Evolutionary conservation across 2,888 invertebrate genomes (phyloP).

Genomic region (Neoaliturus tenellus): DNA sequence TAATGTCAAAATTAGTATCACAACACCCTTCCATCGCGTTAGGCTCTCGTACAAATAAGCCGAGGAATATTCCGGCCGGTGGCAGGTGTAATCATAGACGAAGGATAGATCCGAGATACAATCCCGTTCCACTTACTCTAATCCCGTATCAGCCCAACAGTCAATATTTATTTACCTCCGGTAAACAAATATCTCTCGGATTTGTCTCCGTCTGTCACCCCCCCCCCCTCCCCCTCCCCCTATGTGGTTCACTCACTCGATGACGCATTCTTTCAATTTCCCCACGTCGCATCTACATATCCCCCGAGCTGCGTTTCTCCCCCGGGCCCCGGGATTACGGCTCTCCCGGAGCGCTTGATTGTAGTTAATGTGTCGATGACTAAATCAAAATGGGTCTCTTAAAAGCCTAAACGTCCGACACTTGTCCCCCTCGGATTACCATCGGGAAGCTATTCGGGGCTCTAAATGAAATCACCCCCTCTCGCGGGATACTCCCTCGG

Average conservation of each 20-base stretch:
- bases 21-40: too few relatives aligned
- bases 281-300: slow-evolving; percentile 45
- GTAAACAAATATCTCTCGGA: slow-evolving; percentile 15
- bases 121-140: background rate
- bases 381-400: slow-evolving; percentile 59
- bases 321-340: too few relatives aligned
- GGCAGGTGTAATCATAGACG: background rate
- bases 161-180: slow-evolving; percentile 4
- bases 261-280: slow-evolving; percentile 52
- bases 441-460: slow-evolving; percentile 64
- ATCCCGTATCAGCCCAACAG: background rate
- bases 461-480: slow-evolving; percentile 66
- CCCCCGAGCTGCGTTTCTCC: background rate
- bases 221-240: background rate
- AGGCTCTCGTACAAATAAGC: background rate
- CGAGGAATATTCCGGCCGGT: background rate
- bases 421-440: slow-evolving; percentile 63
- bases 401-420: slow-evolving; percentile 58
- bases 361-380: slow-evolving; percentile 55
- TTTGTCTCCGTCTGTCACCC: background rate
- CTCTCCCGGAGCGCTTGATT: too few relatives aligned
- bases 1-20: too few relatives aligned
- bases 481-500: slow-evolving; percentile 35
- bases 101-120: background rate
- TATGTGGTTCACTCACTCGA: slow-evolving; percentile 3